Evolutionary conservation across 2,113 vertebrate genomes (phyloP), one percentile per base, ranked within the genome.

Genomic region (Ibidorhyncha struthersii): DNA sequence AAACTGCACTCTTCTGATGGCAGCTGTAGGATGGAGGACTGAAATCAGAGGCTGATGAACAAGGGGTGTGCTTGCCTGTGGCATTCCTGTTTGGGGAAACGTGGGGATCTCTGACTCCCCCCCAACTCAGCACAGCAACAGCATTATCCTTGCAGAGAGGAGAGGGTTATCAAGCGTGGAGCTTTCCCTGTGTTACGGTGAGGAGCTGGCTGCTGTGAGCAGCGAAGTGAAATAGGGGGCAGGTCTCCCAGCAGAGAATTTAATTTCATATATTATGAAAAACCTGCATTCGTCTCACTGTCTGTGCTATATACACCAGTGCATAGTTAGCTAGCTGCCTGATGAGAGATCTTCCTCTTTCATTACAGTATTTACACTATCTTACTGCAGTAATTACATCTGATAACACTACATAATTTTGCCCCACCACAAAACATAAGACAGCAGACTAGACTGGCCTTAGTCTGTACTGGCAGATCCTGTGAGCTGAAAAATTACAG

Each of bases 141-240:
- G 11, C 9, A 10, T 34, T 86, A 52, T 13, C 21, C 13, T 74
- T 5, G 2, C 32, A 43, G 22, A 66, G 50, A 53, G 8, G 4
- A 59, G 7, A 27, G 4, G 13, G 26, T 32, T 50, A 52, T 13
- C 0, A 0, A 56, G 21, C 5, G 4, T 63, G 21, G 9, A 29
- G 8, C 21, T 86, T 71, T 65, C 13, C 40, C 53, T 6, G 0
- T 56, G 8, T 59, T 63, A 52, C 1, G 5, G 8, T 38, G 20
- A 34, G 32, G 43, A 26, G 8, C 20, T 92, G 41, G 38, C 38
- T 63, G 40, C 32, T 40, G 26, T 41, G 45, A 38, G 12, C 26
- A 87, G 9, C 7, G 8, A 40, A 29, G 38, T 70, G n/a, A 71
- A 69, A 67, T 4, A 81, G 3, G 43, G 36, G 9, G 7, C 22